These are phyloP conservation scores for Notamacropus eugenii DNA, from an alignment of 2,797 vertebrate genomes.

Conservation along the genomic window DNA sequence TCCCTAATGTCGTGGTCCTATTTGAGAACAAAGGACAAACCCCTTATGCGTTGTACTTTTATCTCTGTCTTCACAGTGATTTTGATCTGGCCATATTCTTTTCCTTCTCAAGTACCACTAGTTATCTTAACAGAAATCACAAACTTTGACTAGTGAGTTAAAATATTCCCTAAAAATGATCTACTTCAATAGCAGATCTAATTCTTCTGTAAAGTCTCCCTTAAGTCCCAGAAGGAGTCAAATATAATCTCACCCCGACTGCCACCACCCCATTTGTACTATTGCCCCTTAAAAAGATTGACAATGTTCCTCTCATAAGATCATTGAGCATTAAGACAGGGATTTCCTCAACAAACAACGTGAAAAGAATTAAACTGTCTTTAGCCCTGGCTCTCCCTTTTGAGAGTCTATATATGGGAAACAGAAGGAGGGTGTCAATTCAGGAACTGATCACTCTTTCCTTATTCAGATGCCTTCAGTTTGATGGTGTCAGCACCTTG, in stretches of 20 bases:
- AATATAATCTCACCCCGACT: not conserved
- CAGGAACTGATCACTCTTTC: conserved; percentile 31
- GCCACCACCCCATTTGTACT: not conserved
- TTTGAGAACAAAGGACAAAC: too few relatives aligned
- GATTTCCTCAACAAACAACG: not conserved
- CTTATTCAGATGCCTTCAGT: conserved; percentile 21
- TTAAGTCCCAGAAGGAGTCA: not conserved
- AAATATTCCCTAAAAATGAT: not conserved
- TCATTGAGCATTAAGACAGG: not conserved
- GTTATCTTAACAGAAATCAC: not conserved
- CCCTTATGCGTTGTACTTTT: not conserved
- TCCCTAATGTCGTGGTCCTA: too few relatives aligned
- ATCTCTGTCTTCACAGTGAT: not conserved
- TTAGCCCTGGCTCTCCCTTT: not conserved
- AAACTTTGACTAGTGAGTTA: not conserved
- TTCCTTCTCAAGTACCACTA: not conserved
- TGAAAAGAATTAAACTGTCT: not conserved
- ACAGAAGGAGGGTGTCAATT: conserved; percentile 13
- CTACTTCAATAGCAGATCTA: not conserved
- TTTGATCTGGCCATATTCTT: not conserved
- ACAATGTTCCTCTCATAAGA: conserved; percentile 9
- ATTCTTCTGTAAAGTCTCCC: not conserved
- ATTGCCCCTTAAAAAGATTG: conserved; percentile 16
- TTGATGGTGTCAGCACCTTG: conserved; percentile 44
- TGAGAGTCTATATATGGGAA: conserved; percentile 32